Base-by-base conservation (phyloP, 1,140 invertebrate species). In the Phymorhynchus buccinoides region DNA sequence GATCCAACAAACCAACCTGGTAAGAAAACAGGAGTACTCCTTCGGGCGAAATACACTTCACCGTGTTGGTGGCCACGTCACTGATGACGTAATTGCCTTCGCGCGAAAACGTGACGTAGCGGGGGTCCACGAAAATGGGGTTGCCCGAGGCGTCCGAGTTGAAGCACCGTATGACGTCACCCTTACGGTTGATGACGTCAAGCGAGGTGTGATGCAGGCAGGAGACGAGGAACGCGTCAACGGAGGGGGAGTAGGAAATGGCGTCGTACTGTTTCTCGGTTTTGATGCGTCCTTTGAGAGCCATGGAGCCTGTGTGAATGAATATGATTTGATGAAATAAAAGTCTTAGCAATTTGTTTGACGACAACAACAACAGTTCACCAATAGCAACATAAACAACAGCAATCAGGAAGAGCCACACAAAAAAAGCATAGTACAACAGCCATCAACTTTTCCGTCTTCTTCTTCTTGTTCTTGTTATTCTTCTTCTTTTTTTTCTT, bases 241-340 rank as follows among this genome's bases (percentile, higher is more conserved):
- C 80, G 14, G 73, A 62, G 3, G 71, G 52, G 14, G 88, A 89
- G 62, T 86, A 89, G 27, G 88, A 88, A 16, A 91, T 90, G 14
- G 89, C 89, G 78, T 91, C 89, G 42, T 92, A 92, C 77, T 91
- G 90, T 78, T 88, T 86, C 44, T 89, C 86, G 7, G 91, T 92
- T 81, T 89, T 89, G 16, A 90, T 83, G 3, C 87, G 84, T 37
- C 86, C 84, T 22, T 90, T 88, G 4, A 92, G 86, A 6, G 86
- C 84, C 85, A 92, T 88, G 6, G 86, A 85, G 75, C 87, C 88
- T 39, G 86, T n/a, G n/a, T n/a, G n/a, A 18, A 66, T 22, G 56
- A 30, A 66, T 30, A 66, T 1, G 18, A 3, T 30, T n/a, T n/a
- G n/a, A n/a, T n/a, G n/a, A n/a, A n/a, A n/a, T n/a, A n/a, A n/a